phyloP scores from a whole-genome alignment of 2,797 vertebrate genomes.

The Stomatorhinus walkeri region DNA sequence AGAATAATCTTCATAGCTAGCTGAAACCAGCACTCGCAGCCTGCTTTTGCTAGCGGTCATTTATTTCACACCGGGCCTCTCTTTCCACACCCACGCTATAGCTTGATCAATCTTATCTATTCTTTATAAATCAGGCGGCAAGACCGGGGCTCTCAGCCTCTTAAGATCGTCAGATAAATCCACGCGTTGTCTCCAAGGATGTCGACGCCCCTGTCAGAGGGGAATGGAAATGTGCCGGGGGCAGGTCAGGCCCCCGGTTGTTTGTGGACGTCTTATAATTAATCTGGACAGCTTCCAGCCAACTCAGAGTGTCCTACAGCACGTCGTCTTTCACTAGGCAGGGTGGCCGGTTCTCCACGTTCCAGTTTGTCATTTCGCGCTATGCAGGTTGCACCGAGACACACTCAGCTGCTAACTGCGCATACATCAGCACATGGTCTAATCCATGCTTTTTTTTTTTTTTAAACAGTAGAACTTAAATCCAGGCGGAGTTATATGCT shows the following conservation, averaged over 20 bases:
- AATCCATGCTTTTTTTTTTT: not conserved
- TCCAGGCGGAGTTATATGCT: slow-evolving; percentile 31
- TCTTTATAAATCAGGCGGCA: slow-evolving; percentile 52
- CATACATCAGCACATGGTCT: not conserved
- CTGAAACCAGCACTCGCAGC: slow-evolving; percentile 38
- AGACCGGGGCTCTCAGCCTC: slow-evolving; percentile 25
- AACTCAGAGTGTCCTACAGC: slow-evolving; percentile 40
- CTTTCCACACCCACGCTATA: slow-evolving; percentile 47
- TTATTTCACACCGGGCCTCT: slow-evolving; percentile 53
- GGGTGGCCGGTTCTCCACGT: slow-evolving; percentile 37
- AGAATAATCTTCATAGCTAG: slow-evolving; percentile 28
- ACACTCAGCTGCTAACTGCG: slow-evolving; percentile 36
- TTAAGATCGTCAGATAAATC: slow-evolving; percentile 43
- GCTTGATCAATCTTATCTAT: slow-evolving; percentile 63
- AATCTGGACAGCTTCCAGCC: slow-evolving; percentile 59
- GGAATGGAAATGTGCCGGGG: slow-evolving; percentile 12
- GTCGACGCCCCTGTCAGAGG: slow-evolving; percentile 38
- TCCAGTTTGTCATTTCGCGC: slow-evolving; percentile 45
- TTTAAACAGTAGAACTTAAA: slow-evolving; percentile 24
- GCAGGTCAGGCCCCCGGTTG: slow-evolving; percentile 37
- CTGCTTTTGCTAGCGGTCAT: slow-evolving; percentile 51
- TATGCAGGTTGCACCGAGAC: slow-evolving; percentile 22
- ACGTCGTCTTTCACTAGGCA: slow-evolving; percentile 44
- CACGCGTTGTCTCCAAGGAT: slow-evolving; percentile 27
- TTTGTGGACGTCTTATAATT: slow-evolving; percentile 53